phyloP scores from a whole-genome alignment of 2,797 vertebrate genomes.

The Tolypeutes matacus region DNA sequence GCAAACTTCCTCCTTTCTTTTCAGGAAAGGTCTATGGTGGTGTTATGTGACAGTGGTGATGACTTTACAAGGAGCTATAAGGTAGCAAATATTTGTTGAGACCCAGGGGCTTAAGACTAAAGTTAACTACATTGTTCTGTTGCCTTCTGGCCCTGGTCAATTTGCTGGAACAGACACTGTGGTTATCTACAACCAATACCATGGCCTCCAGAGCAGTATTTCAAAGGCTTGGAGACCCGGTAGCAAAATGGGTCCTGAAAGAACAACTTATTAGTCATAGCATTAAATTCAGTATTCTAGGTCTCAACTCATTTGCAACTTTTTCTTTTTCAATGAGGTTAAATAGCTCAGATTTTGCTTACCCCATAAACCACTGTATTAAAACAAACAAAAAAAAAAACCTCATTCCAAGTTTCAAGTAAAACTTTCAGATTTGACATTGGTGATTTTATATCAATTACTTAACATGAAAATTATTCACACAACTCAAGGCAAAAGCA shows the following conservation, averaged over 20 bases:
- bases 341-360: background rate
- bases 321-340: background rate
- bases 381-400: background rate
- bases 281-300: background rate
- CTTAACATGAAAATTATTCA: background rate
- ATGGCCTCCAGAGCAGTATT: background rate
- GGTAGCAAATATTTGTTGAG: background rate
- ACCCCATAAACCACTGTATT: background rate
- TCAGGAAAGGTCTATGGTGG: background rate
- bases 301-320: background rate
- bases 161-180: background rate
- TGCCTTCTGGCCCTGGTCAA: background rate
- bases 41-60: background rate
- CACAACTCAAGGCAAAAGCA: background rate
- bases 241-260: background rate
- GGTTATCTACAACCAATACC: no score
- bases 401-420: background rate
- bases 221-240: background rate
- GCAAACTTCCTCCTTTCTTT: background rate
- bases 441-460: background rate
- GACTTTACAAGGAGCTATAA: background rate
- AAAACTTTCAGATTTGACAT: conserved; percentile 21
- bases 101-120: background rate
- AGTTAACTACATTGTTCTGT: background rate
- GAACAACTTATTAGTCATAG: background rate